Percentiles rank a stretch among this genome's conserved stretches.
These are phyloP conservation scores for Passer montanus DNA, from an alignment of 2,113 vertebrate genomes.

Conservation along the genomic window DNA sequence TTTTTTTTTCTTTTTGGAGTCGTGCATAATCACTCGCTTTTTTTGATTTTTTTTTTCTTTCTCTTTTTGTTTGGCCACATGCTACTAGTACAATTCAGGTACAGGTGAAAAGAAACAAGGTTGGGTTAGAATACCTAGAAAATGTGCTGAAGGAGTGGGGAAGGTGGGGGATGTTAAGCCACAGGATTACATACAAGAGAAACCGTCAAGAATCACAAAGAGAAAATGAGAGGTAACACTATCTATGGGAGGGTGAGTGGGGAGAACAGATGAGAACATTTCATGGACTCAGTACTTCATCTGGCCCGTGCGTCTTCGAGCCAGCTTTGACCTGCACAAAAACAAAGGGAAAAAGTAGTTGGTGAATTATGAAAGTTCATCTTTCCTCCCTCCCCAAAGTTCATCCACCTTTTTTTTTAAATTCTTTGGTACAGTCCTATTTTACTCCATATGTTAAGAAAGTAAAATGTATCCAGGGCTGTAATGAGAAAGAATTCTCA, in stretches of 20 bases:
- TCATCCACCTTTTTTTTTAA: not conserved
- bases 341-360: not conserved
- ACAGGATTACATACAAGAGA: slow-evolving; percentile 92
- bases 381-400: not conserved
- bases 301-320: slow-evolving; percentile 87
- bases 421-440: not conserved
- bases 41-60: slow-evolving; percentile 23
- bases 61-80: slow-evolving; percentile 88
- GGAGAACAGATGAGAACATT: slow-evolving; percentile 57
- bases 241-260: slow-evolving; percentile 74
- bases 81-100: slow-evolving; percentile 84
- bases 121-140: slow-evolving; percentile 62
- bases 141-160: slow-evolving; percentile 50
- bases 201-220: slow-evolving; percentile 91
- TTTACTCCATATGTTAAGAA: not conserved
- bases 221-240: slow-evolving; percentile 88
- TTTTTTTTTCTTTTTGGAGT: slow-evolving; percentile 13
- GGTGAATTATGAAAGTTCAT: not conserved
- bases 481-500: not conserved
- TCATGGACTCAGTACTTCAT: slow-evolving; percentile 78
- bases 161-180: slow-evolving; percentile 78
- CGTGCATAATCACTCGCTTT: slow-evolving; percentile 39
- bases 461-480: not conserved
- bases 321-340: slow-evolving; percentile 88
- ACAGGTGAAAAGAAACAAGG: slow-evolving; percentile 67